Percentiles rank a stretch among this genome's conserved stretches.
Evolutionary conservation across 1,140 invertebrate species (phyloP).

Genomic region (Lordiphosa collinella): DNA sequence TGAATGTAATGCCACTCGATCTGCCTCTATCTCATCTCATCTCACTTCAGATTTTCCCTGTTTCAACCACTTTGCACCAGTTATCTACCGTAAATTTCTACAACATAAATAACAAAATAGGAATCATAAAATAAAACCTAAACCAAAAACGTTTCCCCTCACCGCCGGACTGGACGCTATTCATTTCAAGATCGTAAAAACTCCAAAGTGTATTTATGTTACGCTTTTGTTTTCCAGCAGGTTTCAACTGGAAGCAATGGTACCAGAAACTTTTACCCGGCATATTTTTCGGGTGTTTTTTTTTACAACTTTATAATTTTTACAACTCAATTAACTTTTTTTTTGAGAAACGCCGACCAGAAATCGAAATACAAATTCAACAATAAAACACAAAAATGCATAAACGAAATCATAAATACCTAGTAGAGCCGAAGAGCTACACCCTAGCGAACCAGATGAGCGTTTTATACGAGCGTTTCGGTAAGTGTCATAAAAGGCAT

Average conservation of each 20-base stretch:
- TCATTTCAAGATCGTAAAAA: constrained; percentile 67
- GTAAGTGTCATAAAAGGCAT: constrained; percentile 74
- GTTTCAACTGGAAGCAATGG: constrained; percentile 61
- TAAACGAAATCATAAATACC: constrained; percentile 77
- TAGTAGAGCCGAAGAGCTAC: constrained; percentile 48
- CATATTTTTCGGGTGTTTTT: constrained; percentile 20
- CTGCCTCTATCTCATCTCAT: too few species aligned
- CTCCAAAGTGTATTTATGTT: constrained; percentile 50
- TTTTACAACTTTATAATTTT: constrained; percentile 78
- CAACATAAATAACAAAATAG: not conserved
- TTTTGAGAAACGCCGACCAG: constrained; percentile 29
- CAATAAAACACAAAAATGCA: constrained; percentile 72
- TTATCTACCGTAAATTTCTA: constrained; percentile 14
- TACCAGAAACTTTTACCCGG: constrained; percentile 51
- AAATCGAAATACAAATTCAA: constrained; percentile 62
- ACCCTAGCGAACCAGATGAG: constrained; percentile 19
- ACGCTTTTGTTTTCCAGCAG: constrained; percentile 57
- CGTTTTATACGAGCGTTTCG: constrained; percentile 36
- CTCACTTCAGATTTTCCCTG: constrained; percentile 7
- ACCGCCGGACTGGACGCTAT: constrained; percentile 39
- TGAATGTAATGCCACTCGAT: too few species aligned
- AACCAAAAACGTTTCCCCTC: constrained; percentile 30
- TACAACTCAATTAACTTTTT: constrained; percentile 76
- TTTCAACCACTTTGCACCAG: constrained; percentile 39
- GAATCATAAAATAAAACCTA: constrained; percentile 47